These are phyloP conservation scores for Styela plicata DNA, from an alignment of 23 tunicate species.

Conservation along the genomic window DNA sequence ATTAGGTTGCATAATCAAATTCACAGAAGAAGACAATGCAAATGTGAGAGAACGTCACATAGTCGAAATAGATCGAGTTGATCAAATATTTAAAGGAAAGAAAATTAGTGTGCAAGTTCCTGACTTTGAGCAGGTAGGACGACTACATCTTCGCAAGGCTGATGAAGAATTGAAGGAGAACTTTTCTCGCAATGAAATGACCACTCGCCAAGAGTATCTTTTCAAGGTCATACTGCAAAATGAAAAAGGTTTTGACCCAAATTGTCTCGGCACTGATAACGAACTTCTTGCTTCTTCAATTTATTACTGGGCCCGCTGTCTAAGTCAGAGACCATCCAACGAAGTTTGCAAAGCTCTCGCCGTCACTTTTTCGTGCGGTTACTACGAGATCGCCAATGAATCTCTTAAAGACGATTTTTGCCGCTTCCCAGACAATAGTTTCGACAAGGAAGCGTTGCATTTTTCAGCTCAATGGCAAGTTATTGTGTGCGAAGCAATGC, in stretches of 20 bases:
- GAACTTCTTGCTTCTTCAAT: background rate
- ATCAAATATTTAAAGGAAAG: background rate
- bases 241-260: background rate
- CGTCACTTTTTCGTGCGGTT: background rate
- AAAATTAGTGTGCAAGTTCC: background rate
- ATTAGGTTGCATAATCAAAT: background rate
- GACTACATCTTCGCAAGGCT: background rate
- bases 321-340: slow-evolving; percentile 38
- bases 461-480: background rate
- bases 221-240: background rate
- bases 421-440: background rate
- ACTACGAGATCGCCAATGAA: background rate
- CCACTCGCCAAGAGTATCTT: background rate
- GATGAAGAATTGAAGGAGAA: background rate
- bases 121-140: background rate
- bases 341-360: slow-evolving; percentile 34
- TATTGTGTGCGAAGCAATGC: background rate
- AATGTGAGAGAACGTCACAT: background rate
- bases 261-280: background rate
- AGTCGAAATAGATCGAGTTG: background rate
- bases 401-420: background rate
- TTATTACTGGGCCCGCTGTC: background rate
- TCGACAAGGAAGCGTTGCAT: background rate
- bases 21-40: background rate
- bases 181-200: background rate